phyloP scores from a whole-genome alignment of 2,888 invertebrate genomes.

The Cacoxenus indagator region DNA sequence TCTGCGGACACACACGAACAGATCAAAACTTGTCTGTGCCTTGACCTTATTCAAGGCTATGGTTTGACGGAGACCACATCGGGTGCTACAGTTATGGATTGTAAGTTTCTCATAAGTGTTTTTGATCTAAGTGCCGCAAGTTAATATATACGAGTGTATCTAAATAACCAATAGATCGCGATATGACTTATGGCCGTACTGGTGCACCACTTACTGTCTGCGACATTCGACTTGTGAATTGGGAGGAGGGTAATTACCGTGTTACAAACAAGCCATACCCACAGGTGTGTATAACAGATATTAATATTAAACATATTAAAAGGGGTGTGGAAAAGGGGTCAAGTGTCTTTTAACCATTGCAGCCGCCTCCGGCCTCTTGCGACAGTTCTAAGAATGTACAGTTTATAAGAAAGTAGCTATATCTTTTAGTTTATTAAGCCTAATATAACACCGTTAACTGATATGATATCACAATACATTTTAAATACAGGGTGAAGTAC shows the following conservation, averaged over 20 bases:
- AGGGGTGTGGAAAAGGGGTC: too few species aligned
- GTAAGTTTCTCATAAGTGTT: constrained; percentile 70
- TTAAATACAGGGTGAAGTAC: constrained; percentile 78
- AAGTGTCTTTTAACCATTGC: too few species aligned
- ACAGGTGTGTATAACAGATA: constrained; percentile 68
- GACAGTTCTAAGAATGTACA: too few species aligned
- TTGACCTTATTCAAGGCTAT: constrained; percentile 92
- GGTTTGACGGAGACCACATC: constrained; percentile 98
- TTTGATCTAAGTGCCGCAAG: too few species aligned
- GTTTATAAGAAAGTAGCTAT: too few species aligned
- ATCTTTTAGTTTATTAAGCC: too few species aligned
- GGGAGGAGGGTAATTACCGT: constrained; percentile 95
- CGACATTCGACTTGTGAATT: constrained; percentile 88
- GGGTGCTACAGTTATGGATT: constrained; percentile 88
- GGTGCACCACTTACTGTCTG: constrained; percentile 89
- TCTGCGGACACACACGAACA: constrained; percentile 96
- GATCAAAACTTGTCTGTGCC: constrained; percentile 91
- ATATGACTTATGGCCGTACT: constrained; percentile 80
- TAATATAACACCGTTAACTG: too few species aligned
- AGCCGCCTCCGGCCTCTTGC: too few species aligned
- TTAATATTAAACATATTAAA: not conserved
- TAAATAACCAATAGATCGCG: constrained; percentile 62
- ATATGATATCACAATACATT: not conserved
- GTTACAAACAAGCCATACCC: constrained; percentile 89
- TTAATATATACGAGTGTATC: not conserved